Base-by-base conservation (phyloP, 2,113 vertebrate species). In the Ceyx melanurus region DNA sequence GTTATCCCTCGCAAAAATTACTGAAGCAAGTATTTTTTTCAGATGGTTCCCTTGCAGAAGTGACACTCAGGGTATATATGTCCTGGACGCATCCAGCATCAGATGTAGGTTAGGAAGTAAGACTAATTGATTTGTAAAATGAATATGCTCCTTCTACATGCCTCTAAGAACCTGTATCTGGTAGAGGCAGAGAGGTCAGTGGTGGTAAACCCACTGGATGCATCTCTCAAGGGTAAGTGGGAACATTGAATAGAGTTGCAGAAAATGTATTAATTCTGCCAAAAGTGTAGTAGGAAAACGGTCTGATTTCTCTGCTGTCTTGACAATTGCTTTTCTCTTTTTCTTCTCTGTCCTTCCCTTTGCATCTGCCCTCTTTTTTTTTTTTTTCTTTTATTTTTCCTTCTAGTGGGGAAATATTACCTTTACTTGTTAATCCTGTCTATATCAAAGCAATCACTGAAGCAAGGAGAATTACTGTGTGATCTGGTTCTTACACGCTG, bases 381-480 rank as follows among this genome's bases (percentile, higher is more conserved):
- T 91, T 79, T 79, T 78, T 46, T 96, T 95, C 60, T 88, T 91
- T 92, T 97, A 86, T 95, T 95, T 88, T 90, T 81, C 95, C 94
- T 97, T 97, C 94, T 96, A 96, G 95, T 70, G 90, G 90, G 96
- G 95, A 93, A 94, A 91, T 97, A 90, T 96, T 97, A 93, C 96
- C 96, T 97, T 98, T 98, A 97, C 98, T 98, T 98, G 97, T 98
- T 98, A 98, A 98, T 97, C 96, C 96, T 98, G 97, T 98, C 97
- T 98, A 92, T 98, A 98, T 97, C 97, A 98, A 98, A 98, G 96
- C 98, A 98, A 84, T 97, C 96, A 94, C 97, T 95, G 97, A 97
- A 97, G 97, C 96, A 97, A 96, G 96, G 97, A 96, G 97, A 97
- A 94, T 93, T 97, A 96, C 94, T 97, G 91, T 97, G 97, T 97